These are phyloP conservation scores for Toxostoma redivivum DNA, from an alignment of 2,113 vertebrate species.

Conservation along the genomic window DNA sequence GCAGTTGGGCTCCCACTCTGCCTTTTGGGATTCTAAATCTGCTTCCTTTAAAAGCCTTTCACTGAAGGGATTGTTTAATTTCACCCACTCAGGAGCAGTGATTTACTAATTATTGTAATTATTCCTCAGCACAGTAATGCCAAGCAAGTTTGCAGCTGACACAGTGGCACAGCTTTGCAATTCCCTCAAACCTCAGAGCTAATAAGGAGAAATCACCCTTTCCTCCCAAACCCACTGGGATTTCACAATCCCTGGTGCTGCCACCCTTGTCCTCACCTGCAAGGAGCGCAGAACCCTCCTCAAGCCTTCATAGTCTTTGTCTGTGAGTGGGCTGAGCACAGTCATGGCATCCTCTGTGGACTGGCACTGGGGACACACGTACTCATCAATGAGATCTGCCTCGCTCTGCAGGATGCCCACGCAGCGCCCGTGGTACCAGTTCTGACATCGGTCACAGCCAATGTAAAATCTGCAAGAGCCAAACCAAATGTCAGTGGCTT, in stretches of 20 bases:
- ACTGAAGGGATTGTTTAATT: background rate
- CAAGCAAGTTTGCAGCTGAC: background rate
- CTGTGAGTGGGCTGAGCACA: constrained; percentile 92
- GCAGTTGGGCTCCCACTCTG: background rate
- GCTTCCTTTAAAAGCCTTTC: background rate
- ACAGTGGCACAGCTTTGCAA: background rate
- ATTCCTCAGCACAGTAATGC: background rate
- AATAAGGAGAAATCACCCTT: background rate
- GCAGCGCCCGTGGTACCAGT: constrained; percentile 98
- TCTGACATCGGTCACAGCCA: constrained; percentile 97
- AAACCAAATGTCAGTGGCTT: constrained; percentile 34
- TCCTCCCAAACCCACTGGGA: background rate
- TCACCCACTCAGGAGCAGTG: background rate
- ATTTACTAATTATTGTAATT: background rate
- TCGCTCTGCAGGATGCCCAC: constrained; percentile 98
- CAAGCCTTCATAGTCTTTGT: constrained; percentile 95
- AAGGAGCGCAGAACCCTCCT: constrained; percentile 93
- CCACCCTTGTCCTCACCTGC: constrained; percentile 75
- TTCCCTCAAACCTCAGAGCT: background rate
- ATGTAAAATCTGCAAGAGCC: constrained; percentile 91
- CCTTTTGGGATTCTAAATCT: background rate
- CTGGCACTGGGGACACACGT: constrained; percentile 97
- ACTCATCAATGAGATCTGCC: constrained; percentile 95
- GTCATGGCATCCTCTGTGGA: constrained; percentile 99
- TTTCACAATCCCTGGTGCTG: background rate